Evolutionary conservation across 2,113 vertebrate species (phyloP), one percentile per base, ranked within the genome.

Genomic region (Leptodactylus fuscus): DNA sequence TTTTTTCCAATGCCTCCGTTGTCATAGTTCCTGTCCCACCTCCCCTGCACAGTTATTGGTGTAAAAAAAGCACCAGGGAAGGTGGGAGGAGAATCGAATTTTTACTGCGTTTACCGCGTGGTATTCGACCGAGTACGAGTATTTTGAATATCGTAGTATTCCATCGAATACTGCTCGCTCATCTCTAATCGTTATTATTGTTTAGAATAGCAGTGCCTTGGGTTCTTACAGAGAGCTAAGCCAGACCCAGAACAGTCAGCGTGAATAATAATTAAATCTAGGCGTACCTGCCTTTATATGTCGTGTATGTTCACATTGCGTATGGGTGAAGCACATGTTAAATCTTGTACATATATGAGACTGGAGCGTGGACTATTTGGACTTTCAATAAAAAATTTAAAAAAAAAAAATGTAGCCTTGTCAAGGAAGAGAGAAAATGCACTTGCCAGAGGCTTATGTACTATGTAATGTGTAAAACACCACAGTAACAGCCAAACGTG

Each of bases 251-350:
- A 44, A 82, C 55, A 29, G 48, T 83, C 51, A 76, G n/a, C 82
- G 46, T 62, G 41, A 67, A 62, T 65, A 65, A 84, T 18, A 27
- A 84, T 60, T 46, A 36, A 16, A 81, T 82, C 44, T 16, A 20
- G 41, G 4, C 41, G 62, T 48, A 55, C 44, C 53, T 27, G 34
- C 38, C 34, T 32, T 34, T 12, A 58, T 38, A 7, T 55, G 49
- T 20, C 24, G 55, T 34, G 22, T 46, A n/a, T 34, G 41, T 48
- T 27, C 58, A 9, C 51, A 27, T 2, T 48, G 29, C 48, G 69
- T 51, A 41, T 67, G 80, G 60, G 18, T 9, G 27, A 34, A 20
- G 20, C 58, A 46, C 12, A 32, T n/a, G 41, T 41, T 65, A 65
- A 55, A 46, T 20, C 16, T 34, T n/a, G 16, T 1, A 73, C 13